phyloP scores from a whole-genome alignment of 2,113 vertebrate species.

The Leptocoma aspasia region DNA sequence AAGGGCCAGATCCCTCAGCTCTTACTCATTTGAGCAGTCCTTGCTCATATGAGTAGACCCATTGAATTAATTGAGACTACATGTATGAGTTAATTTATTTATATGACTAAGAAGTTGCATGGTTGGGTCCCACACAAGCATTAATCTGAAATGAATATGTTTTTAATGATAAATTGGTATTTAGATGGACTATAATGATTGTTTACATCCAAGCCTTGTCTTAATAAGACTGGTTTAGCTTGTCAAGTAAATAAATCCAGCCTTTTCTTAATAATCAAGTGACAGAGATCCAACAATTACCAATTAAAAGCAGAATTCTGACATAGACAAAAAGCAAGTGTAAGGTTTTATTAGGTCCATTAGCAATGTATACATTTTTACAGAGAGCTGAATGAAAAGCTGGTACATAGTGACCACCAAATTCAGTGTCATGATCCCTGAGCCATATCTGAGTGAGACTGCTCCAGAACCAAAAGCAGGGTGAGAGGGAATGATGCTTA shows the following conservation, averaged over 20 bases:
- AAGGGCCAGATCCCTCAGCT: constrained; percentile 29
- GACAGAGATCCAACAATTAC: not conserved
- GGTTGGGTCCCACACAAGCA: not conserved
- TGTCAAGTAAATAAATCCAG: constrained; percentile 42
- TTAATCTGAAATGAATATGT: constrained; percentile 24
- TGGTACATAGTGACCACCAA: not conserved
- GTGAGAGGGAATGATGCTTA: not conserved
- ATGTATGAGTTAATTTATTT: constrained; percentile 18
- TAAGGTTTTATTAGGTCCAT: not conserved
- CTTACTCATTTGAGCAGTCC: constrained; percentile 7
- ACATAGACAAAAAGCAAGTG: not conserved
- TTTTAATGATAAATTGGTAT: constrained; percentile 54
- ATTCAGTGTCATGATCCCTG: not conserved
- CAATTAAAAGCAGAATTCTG: constrained; percentile 21
- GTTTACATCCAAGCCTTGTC: constrained; percentile 32
- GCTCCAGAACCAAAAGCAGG: not conserved
- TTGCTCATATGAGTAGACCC: constrained; percentile 1
- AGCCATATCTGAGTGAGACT: not conserved
- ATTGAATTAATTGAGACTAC: constrained; percentile 39
- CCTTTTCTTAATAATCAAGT: constrained; percentile 41
- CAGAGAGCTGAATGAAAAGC: not conserved
- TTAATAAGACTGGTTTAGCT: constrained; percentile 37
- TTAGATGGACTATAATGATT: constrained; percentile 18
- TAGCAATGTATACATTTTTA: not conserved
- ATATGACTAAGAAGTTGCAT: not conserved